These are phyloP conservation scores for Desoria tigrina DNA, from an alignment of 2,888 invertebrate genomes.

Conservation along the genomic window DNA sequence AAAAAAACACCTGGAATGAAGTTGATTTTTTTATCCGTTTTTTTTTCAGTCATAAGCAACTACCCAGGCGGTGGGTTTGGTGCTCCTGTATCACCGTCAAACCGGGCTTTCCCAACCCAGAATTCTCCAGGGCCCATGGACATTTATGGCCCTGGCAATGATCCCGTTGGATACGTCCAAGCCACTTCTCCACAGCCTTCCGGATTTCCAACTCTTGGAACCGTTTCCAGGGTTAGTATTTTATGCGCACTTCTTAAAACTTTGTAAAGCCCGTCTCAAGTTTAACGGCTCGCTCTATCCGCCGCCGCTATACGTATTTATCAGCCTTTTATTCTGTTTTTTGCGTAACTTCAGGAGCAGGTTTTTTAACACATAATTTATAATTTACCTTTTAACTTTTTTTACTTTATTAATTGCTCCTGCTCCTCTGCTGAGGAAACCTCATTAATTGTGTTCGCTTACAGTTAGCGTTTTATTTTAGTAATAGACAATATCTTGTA, in stretches of 20 bases:
- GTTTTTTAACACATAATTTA: conserved; percentile 1
- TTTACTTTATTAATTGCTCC: not conserved
- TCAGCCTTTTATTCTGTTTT: not conserved
- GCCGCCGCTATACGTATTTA: not conserved
- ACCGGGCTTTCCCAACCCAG: conserved; percentile 80
- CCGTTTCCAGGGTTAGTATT: conserved; percentile 57
- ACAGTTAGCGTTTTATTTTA: too few relatives aligned
- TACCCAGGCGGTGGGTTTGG: conserved; percentile 63
- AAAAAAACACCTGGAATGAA: conserved; percentile 2
- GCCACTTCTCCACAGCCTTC: conserved; percentile 95
- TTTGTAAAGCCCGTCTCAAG: conserved; percentile 42
- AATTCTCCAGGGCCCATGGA: conserved; percentile 92
- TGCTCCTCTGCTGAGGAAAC: not conserved
- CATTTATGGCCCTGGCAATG: conserved; percentile 80
- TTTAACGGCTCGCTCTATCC: not conserved
- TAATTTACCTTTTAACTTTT: too few relatives aligned
- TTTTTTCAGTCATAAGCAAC: conserved; percentile 87
- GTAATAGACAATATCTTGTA: too few relatives aligned
- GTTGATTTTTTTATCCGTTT: not conserved
- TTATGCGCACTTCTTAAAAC: conserved; percentile 53
- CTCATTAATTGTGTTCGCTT: too few relatives aligned
- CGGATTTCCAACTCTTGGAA: conserved; percentile 90
- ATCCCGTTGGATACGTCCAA: conserved; percentile 78
- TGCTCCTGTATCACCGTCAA: conserved; percentile 59
- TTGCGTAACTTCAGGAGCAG: not conserved